Percentiles rank a stretch among this genome's conserved stretches.
Evolutionary conservation across 2,888 invertebrate genomes (phyloP).

Genomic region (Cenopis cana): DNA sequence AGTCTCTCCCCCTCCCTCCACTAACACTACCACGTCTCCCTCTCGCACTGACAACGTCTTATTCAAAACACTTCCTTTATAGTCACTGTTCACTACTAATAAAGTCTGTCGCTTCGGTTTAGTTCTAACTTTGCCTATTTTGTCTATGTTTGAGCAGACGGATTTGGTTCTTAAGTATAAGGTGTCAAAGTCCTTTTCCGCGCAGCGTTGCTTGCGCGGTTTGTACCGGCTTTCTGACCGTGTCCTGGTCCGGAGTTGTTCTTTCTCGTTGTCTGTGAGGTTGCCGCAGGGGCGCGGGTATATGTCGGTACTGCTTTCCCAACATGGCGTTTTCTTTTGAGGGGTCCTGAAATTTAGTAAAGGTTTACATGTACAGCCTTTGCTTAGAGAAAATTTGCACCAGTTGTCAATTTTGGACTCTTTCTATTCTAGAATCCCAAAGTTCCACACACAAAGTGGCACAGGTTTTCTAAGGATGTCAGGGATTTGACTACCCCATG

Average conservation of each 20-base stretch:
- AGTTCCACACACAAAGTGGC: no score
- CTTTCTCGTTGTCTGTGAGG: conserved; percentile 92
- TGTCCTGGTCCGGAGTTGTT: conserved; percentile 85
- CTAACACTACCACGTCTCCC: conserved; percentile 90
- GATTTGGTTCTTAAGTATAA: conserved; percentile 87
- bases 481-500: no score
- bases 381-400: no score
- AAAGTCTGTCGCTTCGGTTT: conserved; percentile 87
- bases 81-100: conserved; percentile 89
- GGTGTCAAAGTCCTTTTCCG: conserved; percentile 90
- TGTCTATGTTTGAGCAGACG: conserved; percentile 68
- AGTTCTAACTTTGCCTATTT: conserved; percentile 55
- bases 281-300: conserved; percentile 93
- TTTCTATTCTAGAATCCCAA: no score
- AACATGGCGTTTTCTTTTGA: conserved; percentile 88
- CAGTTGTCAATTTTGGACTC: no score
- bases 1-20: conserved; percentile 72
- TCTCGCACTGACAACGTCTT: conserved; percentile 87
- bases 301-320: conserved; percentile 93
- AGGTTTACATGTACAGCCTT: neutral
- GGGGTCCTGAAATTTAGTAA: conserved; percentile 65
- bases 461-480: no score
- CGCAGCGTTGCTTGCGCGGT: conserved; percentile 80
- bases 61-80: conserved; percentile 82
- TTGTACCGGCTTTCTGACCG: conserved; percentile 89